Evolutionary conservation across 1,140 invertebrate species (phyloP), one percentile per base, ranked within the genome.

Genomic region (Cydia strobilella): DNA sequence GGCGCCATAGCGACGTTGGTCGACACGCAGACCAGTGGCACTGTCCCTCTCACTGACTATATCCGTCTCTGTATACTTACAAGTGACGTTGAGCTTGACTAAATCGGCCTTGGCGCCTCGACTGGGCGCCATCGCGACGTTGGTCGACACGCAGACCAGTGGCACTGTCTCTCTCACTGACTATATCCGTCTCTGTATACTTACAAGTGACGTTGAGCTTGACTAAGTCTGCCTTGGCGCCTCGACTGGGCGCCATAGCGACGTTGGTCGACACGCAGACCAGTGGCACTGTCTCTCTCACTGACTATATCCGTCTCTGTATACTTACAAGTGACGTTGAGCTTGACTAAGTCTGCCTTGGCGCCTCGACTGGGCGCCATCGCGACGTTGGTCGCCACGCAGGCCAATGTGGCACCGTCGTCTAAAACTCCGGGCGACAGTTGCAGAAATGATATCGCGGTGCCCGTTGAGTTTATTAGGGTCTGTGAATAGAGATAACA

Each of bases 151-250:
- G 85, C 97, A 98, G 42, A 95, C 96, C n/a, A 98, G 95, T 94
- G 79, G 96, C 96, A 25, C 95, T 95, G 86, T 98, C 96, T 39
- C 35, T 10, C 12, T 45, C 12, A 3, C 13, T 45, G 3, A 15
- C 13, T 45, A 0, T n/a, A 1, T 51, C 0, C 18, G 15, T 18
- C 12, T 51, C 5, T 51, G 66, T 18, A 0, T 51, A 72, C 96
- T 96, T 94, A 97, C 97, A 98, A 85, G 96, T 96, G 77, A 98
- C 96, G 91, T 97, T 97, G 27, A 98, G 93, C 77, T 95, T 96
- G 92, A 97, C 95, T 31, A 95, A 95, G 80, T 97, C 96, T 83
- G 97, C 96, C 54, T 96, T 94, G 59, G 95, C 94, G 31, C 95
- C 95, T 42, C 94, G 94, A 7, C 84, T 90, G 12, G 90, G 90